A percentile compares a stretch with the other conserved stretches of the same genome.
Conservation (phyloP, 2,888 invertebrate genomes). For the Periphyllus acericola region DNA sequence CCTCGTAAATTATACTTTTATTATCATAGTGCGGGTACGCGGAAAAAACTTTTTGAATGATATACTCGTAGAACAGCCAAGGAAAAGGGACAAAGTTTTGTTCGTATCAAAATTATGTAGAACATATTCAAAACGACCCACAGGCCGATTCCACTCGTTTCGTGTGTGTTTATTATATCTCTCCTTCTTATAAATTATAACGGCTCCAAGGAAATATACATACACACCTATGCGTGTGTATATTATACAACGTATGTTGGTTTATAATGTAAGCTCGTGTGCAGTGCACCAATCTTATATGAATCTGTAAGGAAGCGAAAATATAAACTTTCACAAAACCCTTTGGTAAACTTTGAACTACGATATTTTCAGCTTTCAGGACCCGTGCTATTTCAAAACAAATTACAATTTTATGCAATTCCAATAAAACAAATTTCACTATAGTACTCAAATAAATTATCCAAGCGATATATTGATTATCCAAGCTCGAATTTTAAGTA, state of each 20-base stretch:
- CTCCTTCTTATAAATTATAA: slow-evolving; percentile 20
- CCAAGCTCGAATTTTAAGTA: background rate
- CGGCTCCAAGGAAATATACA: background rate
- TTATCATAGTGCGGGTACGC: background rate
- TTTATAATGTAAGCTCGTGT: background rate
- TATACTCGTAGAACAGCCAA: background rate
- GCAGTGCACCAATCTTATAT: background rate
- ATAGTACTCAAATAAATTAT: background rate
- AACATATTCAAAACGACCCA: slow-evolving; percentile 36
- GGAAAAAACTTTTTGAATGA: background rate
- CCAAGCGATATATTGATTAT: background rate
- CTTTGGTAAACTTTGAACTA: background rate
- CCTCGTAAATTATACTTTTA: background rate
- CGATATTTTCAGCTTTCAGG: background rate
- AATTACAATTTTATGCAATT: background rate
- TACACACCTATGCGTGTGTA: background rate
- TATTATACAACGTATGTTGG: background rate
- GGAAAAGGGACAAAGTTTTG: slow-evolving; percentile 9
- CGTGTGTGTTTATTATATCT: background rate
- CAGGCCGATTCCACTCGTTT: slow-evolving; percentile 6
- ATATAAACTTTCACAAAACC: background rate
- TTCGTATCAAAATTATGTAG: slow-evolving; percentile 15
- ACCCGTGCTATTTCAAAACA: background rate
- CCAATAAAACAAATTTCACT: background rate
- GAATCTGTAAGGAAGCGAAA: background rate